Evolutionary conservation across 2,797 vertebrate genomes (phyloP).

Genomic region (Eurystomus glaucurus): DNA sequence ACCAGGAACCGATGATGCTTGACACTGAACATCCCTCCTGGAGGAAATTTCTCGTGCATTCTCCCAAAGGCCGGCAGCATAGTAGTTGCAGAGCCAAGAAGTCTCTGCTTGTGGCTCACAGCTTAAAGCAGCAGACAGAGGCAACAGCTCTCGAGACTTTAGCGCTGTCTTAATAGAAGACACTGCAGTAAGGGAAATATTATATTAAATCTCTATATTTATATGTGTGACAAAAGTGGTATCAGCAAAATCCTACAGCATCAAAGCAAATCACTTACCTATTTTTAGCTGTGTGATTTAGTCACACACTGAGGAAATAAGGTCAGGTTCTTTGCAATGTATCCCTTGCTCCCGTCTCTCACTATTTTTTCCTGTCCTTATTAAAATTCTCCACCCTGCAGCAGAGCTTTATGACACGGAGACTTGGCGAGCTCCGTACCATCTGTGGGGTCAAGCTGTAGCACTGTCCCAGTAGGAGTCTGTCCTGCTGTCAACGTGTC

Average conservation of each 20-base stretch:
- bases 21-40: not conserved
- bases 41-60: not conserved
- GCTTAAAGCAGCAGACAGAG: slow-evolving; percentile 38
- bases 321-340: slow-evolving; percentile 57
- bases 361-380: slow-evolving; percentile 48
- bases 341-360: slow-evolving; percentile 45
- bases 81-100: slow-evolving; percentile 9
- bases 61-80: not conserved
- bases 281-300: slow-evolving; percentile 76
- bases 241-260: slow-evolving; percentile 75
- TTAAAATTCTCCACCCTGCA: slow-evolving; percentile 68
- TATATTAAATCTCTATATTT: slow-evolving; percentile 75
- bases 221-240: slow-evolving; percentile 75
- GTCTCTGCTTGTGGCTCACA: not conserved
- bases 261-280: slow-evolving; percentile 71
- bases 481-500: not conserved
- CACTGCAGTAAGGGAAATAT: slow-evolving; percentile 61
- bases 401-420: slow-evolving; percentile 26
- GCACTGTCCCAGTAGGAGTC: slow-evolving; percentile 22
- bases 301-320: slow-evolving; percentile 68
- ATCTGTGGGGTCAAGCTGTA: slow-evolving; percentile 46
- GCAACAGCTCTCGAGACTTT: slow-evolving; percentile 3
- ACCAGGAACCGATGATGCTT: not conserved
- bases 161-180: slow-evolving; percentile 47
- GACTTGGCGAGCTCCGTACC: not conserved